Evolutionary conservation across 2,888 invertebrate species (phyloP), one percentile per base, ranked within the genome.

Genomic region (Lottia gigantea): DNA sequence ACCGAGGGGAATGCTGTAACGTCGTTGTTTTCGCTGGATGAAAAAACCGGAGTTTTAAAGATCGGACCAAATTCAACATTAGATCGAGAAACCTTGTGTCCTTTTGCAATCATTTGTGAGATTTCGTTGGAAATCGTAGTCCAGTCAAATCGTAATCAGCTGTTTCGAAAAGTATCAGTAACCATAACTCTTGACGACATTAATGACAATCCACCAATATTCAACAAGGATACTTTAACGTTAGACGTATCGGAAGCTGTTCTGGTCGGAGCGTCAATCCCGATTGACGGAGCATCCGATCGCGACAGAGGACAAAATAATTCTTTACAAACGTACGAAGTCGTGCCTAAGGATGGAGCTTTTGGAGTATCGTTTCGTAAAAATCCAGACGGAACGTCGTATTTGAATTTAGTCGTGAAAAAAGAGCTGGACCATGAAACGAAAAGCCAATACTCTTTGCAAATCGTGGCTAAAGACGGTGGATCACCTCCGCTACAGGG

Each of bases 191-290:
- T 87, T 19, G 74, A 80, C 31, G 87, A 87, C 73, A 78, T 84
- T 14, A 87, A 87, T 74, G 87, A 87, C 69, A 82, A 87, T 76
- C 67, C 80, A 26, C 87, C 87, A 12, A 69, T 67, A 26, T 87
- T 86, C 74, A 71, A 76, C 4, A 70, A 66, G 25, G 71, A 77
- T 26, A 72, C 72, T 23, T 70, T 79, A 12, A 64, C 73, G 62
- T 55, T 85, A 8, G 71, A 77, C 2, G 79, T 85, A 47, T 80
- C 83, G 0, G 85, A 85, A 69, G 76, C 78, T 12, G 77, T 82
- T 8, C 66, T 72, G 14, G 71, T 80, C 14, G 79, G 78, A 14
- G 73, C 77, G 11, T 74, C 77, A 3, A 77, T 80, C 63, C 79
- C 78, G 8, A 75, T 82, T n/a, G 77, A 76, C 15, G 81, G 82